Percentiles rank a stretch among this genome's conserved stretches.
phyloP scores from a whole-genome alignment of 2,888 invertebrate species.

The Pocota personata region DNA sequence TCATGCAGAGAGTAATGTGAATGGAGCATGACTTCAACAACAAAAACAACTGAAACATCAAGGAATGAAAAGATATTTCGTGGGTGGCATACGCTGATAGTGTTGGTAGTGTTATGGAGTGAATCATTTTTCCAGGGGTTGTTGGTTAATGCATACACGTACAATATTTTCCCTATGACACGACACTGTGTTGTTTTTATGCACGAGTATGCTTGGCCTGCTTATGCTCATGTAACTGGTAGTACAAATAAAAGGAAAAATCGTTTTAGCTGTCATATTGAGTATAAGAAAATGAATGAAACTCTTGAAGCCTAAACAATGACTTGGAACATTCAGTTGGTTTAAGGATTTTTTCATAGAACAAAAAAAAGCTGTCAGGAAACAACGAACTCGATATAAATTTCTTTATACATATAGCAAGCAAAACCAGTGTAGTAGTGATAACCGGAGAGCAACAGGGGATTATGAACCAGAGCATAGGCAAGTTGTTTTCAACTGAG shows the following conservation, averaged over 20 bases:
- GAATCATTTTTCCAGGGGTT: conserved; percentile 60
- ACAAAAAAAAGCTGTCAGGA: no score
- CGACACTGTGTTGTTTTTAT: not conserved
- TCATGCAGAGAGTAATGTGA: conserved; percentile 45
- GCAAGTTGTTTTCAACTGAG: conserved; percentile 38
- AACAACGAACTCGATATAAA: not conserved
- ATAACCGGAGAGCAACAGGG: conserved; percentile 50
- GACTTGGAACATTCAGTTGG: not conserved
- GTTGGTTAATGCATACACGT: conserved; percentile 56
- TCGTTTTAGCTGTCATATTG: not conserved
- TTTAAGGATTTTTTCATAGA: not conserved
- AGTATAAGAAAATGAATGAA: not conserved
- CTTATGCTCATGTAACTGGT: conserved; percentile 37
- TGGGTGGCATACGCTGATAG: conserved; percentile 37
- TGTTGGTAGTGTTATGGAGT: conserved; percentile 29
- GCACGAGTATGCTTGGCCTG: not conserved
- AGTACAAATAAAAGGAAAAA: not conserved
- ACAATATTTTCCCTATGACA: conserved; percentile 43
- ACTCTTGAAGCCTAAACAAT: not conserved
- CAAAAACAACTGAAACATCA: conserved; percentile 43
- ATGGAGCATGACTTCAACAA: conserved; percentile 60
- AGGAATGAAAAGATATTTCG: conserved; percentile 56
- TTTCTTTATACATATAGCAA: not conserved
- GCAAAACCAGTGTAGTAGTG: not conserved
- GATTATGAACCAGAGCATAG: conserved; percentile 18